phyloP scores from a whole-genome alignment of 2,113 vertebrate species.

The Noturus placidus region DNA sequence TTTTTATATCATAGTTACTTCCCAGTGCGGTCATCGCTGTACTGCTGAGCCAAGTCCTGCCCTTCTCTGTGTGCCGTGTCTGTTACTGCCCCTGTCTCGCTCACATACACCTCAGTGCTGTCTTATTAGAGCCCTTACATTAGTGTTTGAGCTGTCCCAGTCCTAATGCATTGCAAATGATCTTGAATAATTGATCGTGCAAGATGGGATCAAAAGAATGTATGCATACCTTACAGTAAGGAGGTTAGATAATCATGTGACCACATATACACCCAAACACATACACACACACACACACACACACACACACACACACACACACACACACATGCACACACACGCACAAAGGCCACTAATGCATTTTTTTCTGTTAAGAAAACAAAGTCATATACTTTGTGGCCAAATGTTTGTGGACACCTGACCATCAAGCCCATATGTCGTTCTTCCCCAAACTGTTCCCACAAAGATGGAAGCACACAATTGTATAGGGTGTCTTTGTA shows the following conservation, averaged over 20 bases:
- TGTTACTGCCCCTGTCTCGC: background rate
- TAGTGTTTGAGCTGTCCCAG: slow-evolving; percentile 56
- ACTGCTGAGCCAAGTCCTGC: background rate
- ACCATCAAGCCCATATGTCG: background rate
- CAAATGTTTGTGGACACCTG: background rate
- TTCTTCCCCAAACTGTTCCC: background rate
- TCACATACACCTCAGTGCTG: slow-evolving; percentile 2
- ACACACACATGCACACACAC: background rate
- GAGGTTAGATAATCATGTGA: background rate
- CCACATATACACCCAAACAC: background rate
- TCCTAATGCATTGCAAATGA: slow-evolving; percentile 71
- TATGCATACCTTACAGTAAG: slow-evolving; percentile 60
- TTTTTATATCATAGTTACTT: background rate
- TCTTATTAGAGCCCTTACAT: slow-evolving; percentile 54
- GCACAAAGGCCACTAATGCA: too few relatives aligned
- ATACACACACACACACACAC: background rate
- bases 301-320: background rate
- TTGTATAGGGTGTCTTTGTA: background rate
- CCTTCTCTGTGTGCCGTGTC: background rate
- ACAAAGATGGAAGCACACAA: background rate
- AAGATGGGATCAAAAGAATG: slow-evolving; percentile 69
- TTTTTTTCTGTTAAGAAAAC: background rate
- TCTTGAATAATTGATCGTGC: slow-evolving; percentile 67
- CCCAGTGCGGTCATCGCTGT: background rate
- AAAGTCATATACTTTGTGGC: background rate